Evolutionary conservation across 2,888 invertebrate species (phyloP), one percentile per base, ranked within the genome.

Genomic region (Drosophila paramelanica): DNA sequence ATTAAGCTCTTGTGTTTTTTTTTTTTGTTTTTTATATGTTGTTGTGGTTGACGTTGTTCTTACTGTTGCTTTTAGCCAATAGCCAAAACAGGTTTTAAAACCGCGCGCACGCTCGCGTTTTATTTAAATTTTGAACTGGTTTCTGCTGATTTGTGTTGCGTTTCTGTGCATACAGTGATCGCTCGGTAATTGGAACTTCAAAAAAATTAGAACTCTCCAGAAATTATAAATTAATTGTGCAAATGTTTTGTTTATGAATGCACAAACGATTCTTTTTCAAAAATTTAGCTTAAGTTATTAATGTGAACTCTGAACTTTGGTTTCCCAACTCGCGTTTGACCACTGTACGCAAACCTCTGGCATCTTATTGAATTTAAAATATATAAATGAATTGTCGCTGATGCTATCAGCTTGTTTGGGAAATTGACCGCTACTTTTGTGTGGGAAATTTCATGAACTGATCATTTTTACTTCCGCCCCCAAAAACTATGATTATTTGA

Each of bases 101-200:
- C 67, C 67, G 81, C 68, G 77, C 82, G 82, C 85, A 77, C 79
- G 85, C 77, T 84, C 80, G 83, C 64, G 72, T 79, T 84, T 85
- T 88, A 84, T 84, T 84, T 85, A 84, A 84, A 88, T 84, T 84
- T 85, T 84, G 88, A 84, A 84, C 83, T 84, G 88, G 88, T 84
- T 84, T 84, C 68, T 69, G 74, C 88, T 84, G 83, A 84, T 84
- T 84, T 88, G 82, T 88, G 72, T 82, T 81, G 68, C 71, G 55
- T 73, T 75, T 69, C 66, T 61, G 84, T 73, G 73, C 70, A 61
- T 80, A 81, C 36, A 45, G 55, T 25, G 36, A 8, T 14, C 45
- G 25, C 45, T 45, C 45, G 20, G 25, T 43, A 55, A 55, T 55
- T 25, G 38, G 36, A 55, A 45, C 53, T 33, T 43, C 17, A 11